Evolutionary conservation across 2,888 invertebrate genomes (phyloP), one percentile per base, ranked within the genome.

Genomic region (Chrysolina americana): DNA sequence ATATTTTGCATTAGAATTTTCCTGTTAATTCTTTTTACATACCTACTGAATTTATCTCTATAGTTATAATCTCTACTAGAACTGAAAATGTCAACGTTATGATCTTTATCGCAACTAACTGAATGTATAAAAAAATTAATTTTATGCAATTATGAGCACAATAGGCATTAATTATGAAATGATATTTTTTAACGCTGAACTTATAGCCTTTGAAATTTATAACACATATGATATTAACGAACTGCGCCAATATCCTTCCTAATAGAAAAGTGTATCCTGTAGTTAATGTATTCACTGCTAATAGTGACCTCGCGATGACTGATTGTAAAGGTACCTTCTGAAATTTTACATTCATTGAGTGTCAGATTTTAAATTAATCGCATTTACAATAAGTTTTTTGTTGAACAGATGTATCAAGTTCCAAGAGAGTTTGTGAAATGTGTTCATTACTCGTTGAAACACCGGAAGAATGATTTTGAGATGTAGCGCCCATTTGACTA

Each of bases 131-230:
- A 65, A 5, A 70, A 9, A 70, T 2, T 17, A 70, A 70, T 41
- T 44, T 63, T 47, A 62, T 70, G 62, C 70, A 63, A n/a, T 70
- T 64, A 47, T 48, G 70, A 1, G 64, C 9, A 10, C 64, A 70
- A 48, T 70, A 70, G 21, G 64, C 63, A 50, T 70, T 64, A 9
- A 70, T 41, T 36, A n/a, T 48, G 47, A 70, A 64, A 48, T 64
- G n/a, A 70, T 70, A 41, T n/a, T 70, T 64, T 19, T 19, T 70
- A 48, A 41, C 21, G 23, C 41, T 70, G n/a, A 28, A 70, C 28
- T 47, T 6, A 13, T 63, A 28, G 15, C 50, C 50, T 63, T 56
- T 70, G 41, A 70, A 56, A 50, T 70, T 48, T 3, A 70, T 23
- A 19, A 59, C 48, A 36, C 70, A 70, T 9, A 28, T 62, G 23